A percentile compares a stretch with the other conserved stretches of the same genome.
Conservation (phyloP, 1,140 invertebrate genomes). For the Calephelis nemesis region DNA sequence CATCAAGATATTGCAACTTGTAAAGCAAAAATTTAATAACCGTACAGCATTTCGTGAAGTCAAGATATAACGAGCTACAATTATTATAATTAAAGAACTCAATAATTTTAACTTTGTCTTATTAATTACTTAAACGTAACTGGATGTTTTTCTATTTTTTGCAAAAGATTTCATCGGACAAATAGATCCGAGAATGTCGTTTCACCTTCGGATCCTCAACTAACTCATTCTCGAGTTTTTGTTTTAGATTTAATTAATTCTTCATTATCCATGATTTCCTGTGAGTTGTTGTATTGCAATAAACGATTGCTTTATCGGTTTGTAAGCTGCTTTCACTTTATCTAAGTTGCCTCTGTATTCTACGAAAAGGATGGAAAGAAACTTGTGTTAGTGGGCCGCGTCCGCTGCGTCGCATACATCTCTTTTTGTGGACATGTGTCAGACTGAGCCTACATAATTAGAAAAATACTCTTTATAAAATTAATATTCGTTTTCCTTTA, state of each 20-base stretch:
- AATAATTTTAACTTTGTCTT: too few species aligned
- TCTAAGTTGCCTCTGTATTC: slow-evolving; percentile 70
- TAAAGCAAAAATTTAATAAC: too few species aligned
- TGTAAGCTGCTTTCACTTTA: slow-evolving; percentile 75
- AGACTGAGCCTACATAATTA: slow-evolving; percentile 71
- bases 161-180: too few species aligned
- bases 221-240: neutral
- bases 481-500: neutral
- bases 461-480: slow-evolving; percentile 52
- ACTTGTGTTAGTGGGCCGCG: slow-evolving; percentile 73
- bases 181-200: too few species aligned
- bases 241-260: slow-evolving; percentile 33
- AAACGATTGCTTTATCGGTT: slow-evolving; percentile 67
- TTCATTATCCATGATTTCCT: slow-evolving; percentile 47
- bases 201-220: too few species aligned
- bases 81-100: too few species aligned
- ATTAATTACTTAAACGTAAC: too few species aligned
- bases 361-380: slow-evolving; percentile 76
- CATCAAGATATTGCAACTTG: too few species aligned
- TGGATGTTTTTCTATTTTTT: too few species aligned
- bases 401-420: slow-evolving; percentile 59
- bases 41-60: too few species aligned
- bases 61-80: too few species aligned
- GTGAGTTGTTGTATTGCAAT: slow-evolving; percentile 55
- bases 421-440: slow-evolving; percentile 63